Base-by-base conservation (phyloP, 2,888 invertebrate species). In the Philopedon plagiatum region DNA sequence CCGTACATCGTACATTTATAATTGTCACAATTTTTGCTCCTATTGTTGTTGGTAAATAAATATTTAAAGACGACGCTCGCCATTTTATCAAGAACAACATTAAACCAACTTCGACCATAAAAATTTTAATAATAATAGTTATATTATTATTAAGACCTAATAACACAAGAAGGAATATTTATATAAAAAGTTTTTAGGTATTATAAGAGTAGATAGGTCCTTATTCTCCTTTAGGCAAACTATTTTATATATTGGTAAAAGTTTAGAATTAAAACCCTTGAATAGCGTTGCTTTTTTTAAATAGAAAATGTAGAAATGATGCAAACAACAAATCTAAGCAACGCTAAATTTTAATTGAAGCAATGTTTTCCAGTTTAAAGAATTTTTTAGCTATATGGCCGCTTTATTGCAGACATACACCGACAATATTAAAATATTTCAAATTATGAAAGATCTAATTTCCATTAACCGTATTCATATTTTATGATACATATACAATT, bases 91-190 rank as follows among this genome's bases (percentile, higher is more conserved):
- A 34, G 23, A 15, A 58, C 13, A 21, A 19, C 2, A 23, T 23
- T 1, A 13, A 37, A 7, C 2, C 9, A 58, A 23, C 13, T 58
- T 29, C 39, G 57, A 58, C 41, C 58, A 58, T 41, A 58, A n/a
- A 23, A 21, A 26, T 26, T 26, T 13, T 21, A 39, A 37, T 58
- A 56, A 37, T 56, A 41, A 41, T 58, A 58, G 51, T n/a, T n/a
- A n/a, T n/a, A n/a, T n/a, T n/a, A 13, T 5, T 58, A 15, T 41
- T 19, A 39, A 11, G 23, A 34, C 39, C 19, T 21, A 57, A 57
- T 41, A 37, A 61, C 39, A 49, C 69, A 62, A 56, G 56, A 69
- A 69, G 69, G 69, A 69, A 69, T 69, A 69, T 69, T 62, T 69
- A 34, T 62, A 39, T 69, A 69, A 44, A 46, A 41, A 66, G 26